Evolutionary conservation across 23 tunicate species (phyloP).

Genomic region (Halocynthia aurantium): DNA sequence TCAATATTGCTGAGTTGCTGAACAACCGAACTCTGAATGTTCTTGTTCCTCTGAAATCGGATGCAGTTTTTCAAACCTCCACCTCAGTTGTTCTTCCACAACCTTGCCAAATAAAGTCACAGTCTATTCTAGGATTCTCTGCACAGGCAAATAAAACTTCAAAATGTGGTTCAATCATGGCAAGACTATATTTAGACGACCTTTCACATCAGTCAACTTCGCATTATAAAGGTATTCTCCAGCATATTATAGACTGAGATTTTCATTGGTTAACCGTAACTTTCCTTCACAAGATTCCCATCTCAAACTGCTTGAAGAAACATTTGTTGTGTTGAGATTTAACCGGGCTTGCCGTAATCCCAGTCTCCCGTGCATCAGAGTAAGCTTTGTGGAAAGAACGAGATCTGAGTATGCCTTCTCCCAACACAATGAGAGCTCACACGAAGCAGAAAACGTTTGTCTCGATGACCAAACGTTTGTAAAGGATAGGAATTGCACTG

Average conservation of each 20-base stretch:
- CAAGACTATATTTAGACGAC: not conserved
- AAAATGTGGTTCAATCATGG: not conserved
- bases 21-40: not conserved
- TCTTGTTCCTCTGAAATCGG: not conserved
- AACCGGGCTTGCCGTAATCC: conserved; percentile 17
- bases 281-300: too few species aligned
- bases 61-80: not conserved
- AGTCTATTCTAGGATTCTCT: not conserved
- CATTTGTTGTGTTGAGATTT: conserved; percentile 12
- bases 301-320: not conserved
- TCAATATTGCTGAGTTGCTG: not conserved
- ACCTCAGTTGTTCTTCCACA: not conserved
- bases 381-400: not conserved
- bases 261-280: too few species aligned
- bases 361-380: conserved; percentile 6
- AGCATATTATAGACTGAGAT: not conserved
- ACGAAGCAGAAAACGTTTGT: too few species aligned
- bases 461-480: too few species aligned
- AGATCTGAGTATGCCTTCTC: not conserved
- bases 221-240: not conserved
- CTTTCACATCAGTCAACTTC: not conserved
- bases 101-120: not conserved
- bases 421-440: not conserved
- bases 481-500: not conserved
- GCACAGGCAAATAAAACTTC: not conserved